A percentile compares a stretch with the other conserved stretches of the same genome.
phyloP scores from a whole-genome alignment of 2,888 invertebrate species.

The Chaetoderma sp. region DNA sequence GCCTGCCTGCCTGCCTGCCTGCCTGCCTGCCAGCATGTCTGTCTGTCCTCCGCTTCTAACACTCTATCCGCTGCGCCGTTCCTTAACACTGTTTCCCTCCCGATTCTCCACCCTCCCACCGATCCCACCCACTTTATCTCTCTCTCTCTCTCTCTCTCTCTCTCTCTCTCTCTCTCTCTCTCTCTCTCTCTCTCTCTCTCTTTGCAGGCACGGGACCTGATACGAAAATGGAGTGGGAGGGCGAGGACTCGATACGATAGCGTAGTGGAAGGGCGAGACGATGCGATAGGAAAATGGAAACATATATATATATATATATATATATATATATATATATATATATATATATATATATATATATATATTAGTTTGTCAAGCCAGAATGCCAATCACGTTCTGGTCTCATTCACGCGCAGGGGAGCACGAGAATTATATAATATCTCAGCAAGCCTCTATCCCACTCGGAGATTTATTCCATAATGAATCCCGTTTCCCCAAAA shows the following conservation, averaged over 20 bases:
- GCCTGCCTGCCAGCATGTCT: no score
- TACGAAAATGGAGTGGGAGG: background rate
- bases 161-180: constrained; percentile 32
- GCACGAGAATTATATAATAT: no score
- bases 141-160: constrained; percentile 46
- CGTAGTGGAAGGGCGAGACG: background rate
- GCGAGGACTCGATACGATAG: background rate
- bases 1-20: background rate
- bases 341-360: no score
- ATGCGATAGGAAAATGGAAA: background rate
- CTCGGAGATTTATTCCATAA: no score
- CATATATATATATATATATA: background rate
- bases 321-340: constrained; percentile 6
- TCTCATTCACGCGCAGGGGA: no score
- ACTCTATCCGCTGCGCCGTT: background rate
- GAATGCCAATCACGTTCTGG: no score
- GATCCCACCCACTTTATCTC: no score
- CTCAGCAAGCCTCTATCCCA: no score
- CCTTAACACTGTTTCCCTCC: background rate
- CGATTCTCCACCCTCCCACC: background rate
- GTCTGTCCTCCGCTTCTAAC: constrained; percentile 33
- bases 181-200: background rate
- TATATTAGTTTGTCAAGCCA: no score
- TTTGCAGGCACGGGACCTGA: background rate
- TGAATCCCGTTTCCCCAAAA: no score